Percentiles rank a stretch among this genome's conserved stretches.
phyloP scores from a whole-genome alignment of 2,888 invertebrate genomes.

The Scaeva pyrastri region DNA sequence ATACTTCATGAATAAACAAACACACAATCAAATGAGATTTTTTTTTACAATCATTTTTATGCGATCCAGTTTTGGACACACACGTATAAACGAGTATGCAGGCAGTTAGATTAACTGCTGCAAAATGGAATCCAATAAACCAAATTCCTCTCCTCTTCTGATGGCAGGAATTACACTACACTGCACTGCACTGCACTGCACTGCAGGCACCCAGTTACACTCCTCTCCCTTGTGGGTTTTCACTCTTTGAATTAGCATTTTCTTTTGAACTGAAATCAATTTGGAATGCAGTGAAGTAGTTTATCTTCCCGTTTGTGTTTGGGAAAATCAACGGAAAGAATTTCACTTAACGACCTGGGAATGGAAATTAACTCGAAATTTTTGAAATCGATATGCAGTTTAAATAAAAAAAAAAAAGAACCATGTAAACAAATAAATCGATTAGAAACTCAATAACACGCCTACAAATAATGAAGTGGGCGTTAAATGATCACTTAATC shows the following conservation, averaged over 20 bases:
- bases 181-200: background rate
- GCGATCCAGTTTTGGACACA: constrained; percentile 57
- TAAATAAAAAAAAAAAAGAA: too few species aligned
- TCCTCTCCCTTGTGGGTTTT: constrained; percentile 27
- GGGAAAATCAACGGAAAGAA: background rate
- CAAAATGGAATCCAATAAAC: constrained; percentile 18
- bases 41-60: constrained; percentile 11
- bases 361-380: constrained; percentile 1
- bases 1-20: background rate
- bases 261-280: constrained; percentile 3
- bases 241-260: constrained; percentile 34
- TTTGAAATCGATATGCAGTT: constrained; percentile 4
- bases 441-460: constrained; percentile 56
- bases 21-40: constrained; percentile 34
- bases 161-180: background rate
- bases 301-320: constrained; percentile 4
- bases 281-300: constrained; percentile 10
- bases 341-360: background rate
- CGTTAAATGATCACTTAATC: constrained; percentile 74
- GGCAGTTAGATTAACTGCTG: too few species aligned
- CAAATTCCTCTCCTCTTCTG: constrained; percentile 18
- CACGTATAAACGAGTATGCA: background rate
- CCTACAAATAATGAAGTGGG: constrained; percentile 60
- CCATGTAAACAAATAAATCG: constrained; percentile 66
- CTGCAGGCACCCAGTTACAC: background rate